Conservation (phyloP, 2,888 invertebrate species). For the Drosophila mercatorum region DNA sequence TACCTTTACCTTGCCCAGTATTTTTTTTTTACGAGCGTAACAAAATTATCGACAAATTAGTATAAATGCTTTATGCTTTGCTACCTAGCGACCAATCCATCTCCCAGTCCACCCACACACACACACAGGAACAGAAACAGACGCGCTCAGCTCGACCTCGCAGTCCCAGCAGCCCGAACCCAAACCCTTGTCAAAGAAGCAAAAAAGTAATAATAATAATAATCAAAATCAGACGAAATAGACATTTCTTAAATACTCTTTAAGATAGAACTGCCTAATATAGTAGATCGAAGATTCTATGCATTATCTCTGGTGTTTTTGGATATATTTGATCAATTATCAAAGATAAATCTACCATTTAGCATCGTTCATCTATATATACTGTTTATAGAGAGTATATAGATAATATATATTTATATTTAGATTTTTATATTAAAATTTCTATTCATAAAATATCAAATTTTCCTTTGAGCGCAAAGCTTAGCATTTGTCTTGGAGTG, state of each 20-base stretch:
- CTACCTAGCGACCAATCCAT: conserved; percentile 39
- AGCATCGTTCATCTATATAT: no score
- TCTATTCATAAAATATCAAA: no score
- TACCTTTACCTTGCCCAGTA: not conserved
- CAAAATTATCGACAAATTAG: conserved; percentile 76
- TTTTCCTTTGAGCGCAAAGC: no score
- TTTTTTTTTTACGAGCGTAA: conserved; percentile 57
- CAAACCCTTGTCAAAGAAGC: conserved; percentile 57
- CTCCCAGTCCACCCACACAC: conserved; percentile 22
- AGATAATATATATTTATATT: no score
- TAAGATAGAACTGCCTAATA: no score
- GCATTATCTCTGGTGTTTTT: not conserved
- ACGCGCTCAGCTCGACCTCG: not conserved
- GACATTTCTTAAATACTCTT: conserved; percentile 8
- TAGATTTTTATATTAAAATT: no score
- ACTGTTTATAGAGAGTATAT: no score
- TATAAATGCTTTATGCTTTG: conserved; percentile 70
- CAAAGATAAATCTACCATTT: no score
- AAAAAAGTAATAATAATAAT: conserved; percentile 6
- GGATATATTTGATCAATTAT: not conserved
- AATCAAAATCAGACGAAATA: not conserved
- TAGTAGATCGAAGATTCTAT: not conserved
- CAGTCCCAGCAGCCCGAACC: conserved; percentile 31
- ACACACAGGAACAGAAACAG: not conserved
- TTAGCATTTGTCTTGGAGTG: no score